phyloP scores from a whole-genome alignment of 2,888 invertebrate species.

The Luffia ferchaultella region DNA sequence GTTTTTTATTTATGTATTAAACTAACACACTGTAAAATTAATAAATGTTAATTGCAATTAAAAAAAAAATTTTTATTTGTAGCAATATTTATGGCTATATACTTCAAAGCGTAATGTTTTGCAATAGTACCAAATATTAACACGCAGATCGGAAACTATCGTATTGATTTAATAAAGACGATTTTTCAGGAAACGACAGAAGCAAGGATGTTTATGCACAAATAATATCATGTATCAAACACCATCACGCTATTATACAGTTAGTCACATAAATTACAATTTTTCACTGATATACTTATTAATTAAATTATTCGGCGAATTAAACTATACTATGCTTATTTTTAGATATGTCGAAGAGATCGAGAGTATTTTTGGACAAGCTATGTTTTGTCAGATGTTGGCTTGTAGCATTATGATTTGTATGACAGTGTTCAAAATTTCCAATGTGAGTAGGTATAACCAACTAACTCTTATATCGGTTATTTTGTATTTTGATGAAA shows the following conservation, averaged over 20 bases:
- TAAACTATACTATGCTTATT: too few relatives aligned
- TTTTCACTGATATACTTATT: not conserved
- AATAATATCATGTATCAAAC: conserved; percentile 12
- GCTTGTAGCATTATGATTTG: conserved; percentile 13
- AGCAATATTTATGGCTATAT: too few relatives aligned
- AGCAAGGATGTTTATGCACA: conserved; percentile 6
- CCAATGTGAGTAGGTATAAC: conserved; percentile 15
- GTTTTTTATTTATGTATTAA: too few relatives aligned
- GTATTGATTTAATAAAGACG: too few relatives aligned
- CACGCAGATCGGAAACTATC: too few relatives aligned
- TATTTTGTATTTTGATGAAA: too few relatives aligned
- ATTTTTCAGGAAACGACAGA: conserved; percentile 4
- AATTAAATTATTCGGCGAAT: not conserved
- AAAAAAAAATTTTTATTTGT: too few relatives aligned
- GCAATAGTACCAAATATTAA: too few relatives aligned
- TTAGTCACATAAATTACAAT: conserved; percentile 4
- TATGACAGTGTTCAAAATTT: conserved; percentile 16
- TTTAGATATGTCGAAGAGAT: conserved; percentile 15
- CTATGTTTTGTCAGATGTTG: conserved; percentile 15
- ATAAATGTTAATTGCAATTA: too few relatives aligned
- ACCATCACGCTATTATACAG: conserved; percentile 15
- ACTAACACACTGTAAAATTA: too few relatives aligned
- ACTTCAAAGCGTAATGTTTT: too few relatives aligned
- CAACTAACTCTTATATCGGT: too few relatives aligned
- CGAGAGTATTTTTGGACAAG: conserved; percentile 10